Evolutionary conservation across 2,888 invertebrate genomes (phyloP).

Genomic region (Tridacna gigas): DNA sequence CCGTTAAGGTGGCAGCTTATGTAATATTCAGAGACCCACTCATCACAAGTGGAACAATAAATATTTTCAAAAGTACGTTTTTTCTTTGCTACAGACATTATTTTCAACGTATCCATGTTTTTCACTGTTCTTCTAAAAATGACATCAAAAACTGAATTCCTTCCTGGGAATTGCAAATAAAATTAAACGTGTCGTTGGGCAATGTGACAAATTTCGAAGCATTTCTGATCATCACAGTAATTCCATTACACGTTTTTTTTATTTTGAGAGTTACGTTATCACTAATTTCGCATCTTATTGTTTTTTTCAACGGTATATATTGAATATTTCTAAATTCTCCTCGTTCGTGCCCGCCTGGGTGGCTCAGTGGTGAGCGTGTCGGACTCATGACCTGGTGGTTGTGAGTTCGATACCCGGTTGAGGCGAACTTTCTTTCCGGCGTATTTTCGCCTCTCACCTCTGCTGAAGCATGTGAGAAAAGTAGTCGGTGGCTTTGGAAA

Average conservation of each 20-base stretch:
- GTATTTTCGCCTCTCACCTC: no score
- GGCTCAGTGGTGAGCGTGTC: no score
- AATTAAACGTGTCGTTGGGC: constrained; percentile 3
- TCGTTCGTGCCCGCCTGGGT: no score
- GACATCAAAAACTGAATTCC: constrained; percentile 12
- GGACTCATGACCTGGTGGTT: no score
- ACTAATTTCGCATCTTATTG: constrained; percentile 4
- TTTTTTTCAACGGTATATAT: constrained; percentile 7
- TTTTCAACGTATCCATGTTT: not conserved
- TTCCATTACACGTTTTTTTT: constrained; percentile 17
- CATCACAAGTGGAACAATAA: constrained; percentile 1
- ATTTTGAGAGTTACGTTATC: constrained; percentile 6
- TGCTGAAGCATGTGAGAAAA: no score
- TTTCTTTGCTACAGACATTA: not conserved
- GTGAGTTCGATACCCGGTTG: no score
- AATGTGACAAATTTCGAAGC: constrained; percentile 25
- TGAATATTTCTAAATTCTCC: constrained; percentile 6
- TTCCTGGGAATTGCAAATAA: constrained; percentile 13
- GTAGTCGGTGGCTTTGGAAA: no score
- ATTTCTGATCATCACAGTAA: constrained; percentile 11
- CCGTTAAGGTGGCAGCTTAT: constrained; percentile 13
- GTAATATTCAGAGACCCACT: constrained; percentile 13
- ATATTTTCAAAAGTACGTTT: constrained; percentile 2
- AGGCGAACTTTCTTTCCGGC: no score
- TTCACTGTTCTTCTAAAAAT: constrained; percentile 10